Percentiles rank a stretch among this genome's conserved stretches.
phyloP scores from a whole-genome alignment of 2,113 vertebrate species.

The Urocynchramus pylzowi region DNA sequence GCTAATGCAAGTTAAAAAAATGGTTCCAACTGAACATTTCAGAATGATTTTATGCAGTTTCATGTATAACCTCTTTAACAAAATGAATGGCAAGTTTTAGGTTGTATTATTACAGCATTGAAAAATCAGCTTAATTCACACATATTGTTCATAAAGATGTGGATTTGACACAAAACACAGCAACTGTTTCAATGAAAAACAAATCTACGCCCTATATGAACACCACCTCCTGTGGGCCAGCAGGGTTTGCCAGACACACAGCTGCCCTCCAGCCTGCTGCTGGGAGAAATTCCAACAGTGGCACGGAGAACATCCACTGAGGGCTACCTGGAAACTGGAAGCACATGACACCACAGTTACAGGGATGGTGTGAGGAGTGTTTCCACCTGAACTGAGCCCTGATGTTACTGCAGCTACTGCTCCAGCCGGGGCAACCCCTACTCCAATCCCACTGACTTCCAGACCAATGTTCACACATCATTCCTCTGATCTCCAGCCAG shows the following conservation, averaged over 20 bases:
- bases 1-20: background rate
- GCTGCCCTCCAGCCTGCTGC: conserved; percentile 72
- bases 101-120: background rate
- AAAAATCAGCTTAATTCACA: background rate
- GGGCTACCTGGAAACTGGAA: conserved; percentile 56
- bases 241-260: conserved; percentile 64
- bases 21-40: background rate
- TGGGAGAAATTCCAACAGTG: conserved; percentile 75
- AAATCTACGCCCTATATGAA: background rate
- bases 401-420: conserved; percentile 18
- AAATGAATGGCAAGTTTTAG: background rate
- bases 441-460: conserved; percentile 58
- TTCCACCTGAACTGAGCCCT: conserved; percentile 43
- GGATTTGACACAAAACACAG: background rate
- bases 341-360: background rate
- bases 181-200: background rate
- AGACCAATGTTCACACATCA: conserved; percentile 71
- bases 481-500: conserved; percentile 79
- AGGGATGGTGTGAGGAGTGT: background rate
- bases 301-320: conserved; percentile 70
- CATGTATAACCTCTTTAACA: background rate
- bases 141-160: background rate
- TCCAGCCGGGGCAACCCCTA: conserved; percentile 52
- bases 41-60: background rate
- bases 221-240: conserved; percentile 71